Percentiles rank a stretch among this genome's conserved stretches.
phyloP scores from a whole-genome alignment of 2,888 invertebrate genomes.

The Latheticus oryzae region DNA sequence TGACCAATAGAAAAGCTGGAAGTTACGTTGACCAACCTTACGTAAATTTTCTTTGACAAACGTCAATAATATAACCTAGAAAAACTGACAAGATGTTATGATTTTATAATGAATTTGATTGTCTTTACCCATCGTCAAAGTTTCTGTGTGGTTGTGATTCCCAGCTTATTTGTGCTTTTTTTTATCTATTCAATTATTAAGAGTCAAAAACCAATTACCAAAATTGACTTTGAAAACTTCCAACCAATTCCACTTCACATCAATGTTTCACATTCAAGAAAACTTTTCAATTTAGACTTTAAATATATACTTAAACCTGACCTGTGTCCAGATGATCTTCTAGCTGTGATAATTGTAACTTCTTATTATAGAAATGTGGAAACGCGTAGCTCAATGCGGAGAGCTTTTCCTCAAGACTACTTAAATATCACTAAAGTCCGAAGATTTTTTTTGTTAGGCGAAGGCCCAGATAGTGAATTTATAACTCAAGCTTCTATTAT shows the following conservation, averaged over 20 bases:
- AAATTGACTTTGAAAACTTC: background rate
- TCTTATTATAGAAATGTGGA: constrained; percentile 81
- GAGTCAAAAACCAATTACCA: no score
- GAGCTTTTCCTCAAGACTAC: constrained; percentile 74
- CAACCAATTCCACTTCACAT: background rate
- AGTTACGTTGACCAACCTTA: no score
- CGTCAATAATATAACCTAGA: no score
- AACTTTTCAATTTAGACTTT: constrained; percentile 56
- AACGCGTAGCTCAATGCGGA: constrained; percentile 76
- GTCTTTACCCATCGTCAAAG: no score
- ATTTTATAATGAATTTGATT: no score
- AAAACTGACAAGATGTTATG: no score
- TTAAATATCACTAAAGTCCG: constrained; percentile 71
- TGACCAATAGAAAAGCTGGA: no score
- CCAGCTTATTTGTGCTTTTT: no score
- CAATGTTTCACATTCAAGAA: constrained; percentile 35
- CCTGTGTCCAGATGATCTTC: constrained; percentile 50
- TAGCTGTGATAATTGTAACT: constrained; percentile 73
- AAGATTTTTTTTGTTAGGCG: constrained; percentile 78
- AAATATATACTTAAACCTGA: constrained; percentile 53
- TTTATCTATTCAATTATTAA: no score
- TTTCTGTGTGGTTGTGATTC: no score
- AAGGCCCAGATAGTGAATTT: constrained; percentile 68
- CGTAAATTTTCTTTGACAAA: no score
- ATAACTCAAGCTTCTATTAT: constrained; percentile 70